Base-by-base conservation (phyloP, 2,888 invertebrate genomes). In the Cepaea hortensis region DNA sequence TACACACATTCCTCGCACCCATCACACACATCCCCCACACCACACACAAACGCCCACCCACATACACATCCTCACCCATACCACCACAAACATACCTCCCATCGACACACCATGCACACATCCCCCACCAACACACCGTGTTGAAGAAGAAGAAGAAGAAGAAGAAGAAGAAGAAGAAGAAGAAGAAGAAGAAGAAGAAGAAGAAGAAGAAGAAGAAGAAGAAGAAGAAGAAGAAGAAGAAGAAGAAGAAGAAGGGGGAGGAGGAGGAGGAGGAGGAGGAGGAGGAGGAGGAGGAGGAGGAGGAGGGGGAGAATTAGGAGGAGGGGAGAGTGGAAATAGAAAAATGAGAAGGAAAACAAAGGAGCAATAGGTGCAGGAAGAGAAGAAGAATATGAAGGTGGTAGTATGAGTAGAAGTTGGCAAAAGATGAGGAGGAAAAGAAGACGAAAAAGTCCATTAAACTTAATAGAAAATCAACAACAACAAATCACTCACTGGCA, bases 161-260 rank as follows among this genome's bases (percentile, higher is more conserved):
- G 50, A 48, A 23, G 23, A 55, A 50, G 75, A 75, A 75, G 46
- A 75, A 75, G 35, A 75, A 75, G 46, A 46, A 75, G 75, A 75
- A 46, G 46, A 68, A n/a, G 68, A 68, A 68, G 18, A n/a, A 68
- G n/a, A n/a, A 15, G n/a, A 68, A n/a, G 68, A 68, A 68, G 18
- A n/a, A 68, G n/a, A 68, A n/a, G 5, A 68, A n/a, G 18, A 68
- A 68, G 68, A n/a, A 68, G n/a, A n/a, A 68, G 18, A n/a, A 68
- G n/a, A n/a, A n/a, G n/a, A 68, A n/a, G 68, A 20, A 68, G 68
- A n/a, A 18, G n/a, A n/a, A n/a, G 6, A 68, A n/a, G 68, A 68
- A 68, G 68, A n/a, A 68, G n/a, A n/a, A n/a, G n/a, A 68, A n/a
- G 68, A 68, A 68, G 68, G 3, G 3, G n/a, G 3, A n/a, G 18